A percentile compares a stretch with the other conserved stretches of the same genome.
Conservation (phyloP, 2,113 vertebrate genomes). For the Vulpes ferrilata region DNA sequence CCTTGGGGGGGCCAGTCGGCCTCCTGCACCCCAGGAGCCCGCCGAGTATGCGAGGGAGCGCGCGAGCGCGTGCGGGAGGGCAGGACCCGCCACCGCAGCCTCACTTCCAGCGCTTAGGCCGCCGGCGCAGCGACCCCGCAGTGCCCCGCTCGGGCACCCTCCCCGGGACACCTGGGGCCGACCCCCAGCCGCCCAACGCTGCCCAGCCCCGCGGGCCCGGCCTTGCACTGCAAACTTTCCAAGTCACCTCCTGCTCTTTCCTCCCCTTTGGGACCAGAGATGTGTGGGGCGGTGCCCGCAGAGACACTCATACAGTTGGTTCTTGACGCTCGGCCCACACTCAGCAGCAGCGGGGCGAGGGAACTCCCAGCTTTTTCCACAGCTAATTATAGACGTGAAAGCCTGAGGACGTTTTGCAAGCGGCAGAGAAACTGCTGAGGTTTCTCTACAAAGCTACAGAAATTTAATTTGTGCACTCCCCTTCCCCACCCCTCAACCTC, state of each 20-base stretch:
- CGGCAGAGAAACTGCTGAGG: constrained; percentile 76
- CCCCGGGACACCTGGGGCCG: neutral
- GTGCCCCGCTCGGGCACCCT: neutral
- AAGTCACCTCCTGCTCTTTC: neutral
- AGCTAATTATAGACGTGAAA: constrained; percentile 82
- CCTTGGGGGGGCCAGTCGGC: neutral
- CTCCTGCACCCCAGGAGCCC: neutral
- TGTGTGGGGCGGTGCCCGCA: constrained; percentile 63
- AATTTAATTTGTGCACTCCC: constrained; percentile 37
- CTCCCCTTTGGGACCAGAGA: constrained; percentile 26
- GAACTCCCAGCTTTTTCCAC: constrained; percentile 83
- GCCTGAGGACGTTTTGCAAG: constrained; percentile 79
- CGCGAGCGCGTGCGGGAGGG: too few species aligned
- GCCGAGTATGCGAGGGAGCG: too few species aligned
- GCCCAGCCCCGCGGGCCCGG: neutral
- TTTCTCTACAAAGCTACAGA: constrained; percentile 68
- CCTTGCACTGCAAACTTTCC: neutral
- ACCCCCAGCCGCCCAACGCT: neutral
- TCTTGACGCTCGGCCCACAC: constrained; percentile 58
- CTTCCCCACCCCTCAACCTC: neutral
- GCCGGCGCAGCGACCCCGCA: neutral
- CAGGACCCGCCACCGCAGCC: neutral
- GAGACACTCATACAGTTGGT: constrained; percentile 82
- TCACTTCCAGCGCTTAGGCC: neutral
- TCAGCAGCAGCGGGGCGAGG: constrained; percentile 65